Conservation (phyloP, 2,113 vertebrate genomes). For the Ia io region DNA sequence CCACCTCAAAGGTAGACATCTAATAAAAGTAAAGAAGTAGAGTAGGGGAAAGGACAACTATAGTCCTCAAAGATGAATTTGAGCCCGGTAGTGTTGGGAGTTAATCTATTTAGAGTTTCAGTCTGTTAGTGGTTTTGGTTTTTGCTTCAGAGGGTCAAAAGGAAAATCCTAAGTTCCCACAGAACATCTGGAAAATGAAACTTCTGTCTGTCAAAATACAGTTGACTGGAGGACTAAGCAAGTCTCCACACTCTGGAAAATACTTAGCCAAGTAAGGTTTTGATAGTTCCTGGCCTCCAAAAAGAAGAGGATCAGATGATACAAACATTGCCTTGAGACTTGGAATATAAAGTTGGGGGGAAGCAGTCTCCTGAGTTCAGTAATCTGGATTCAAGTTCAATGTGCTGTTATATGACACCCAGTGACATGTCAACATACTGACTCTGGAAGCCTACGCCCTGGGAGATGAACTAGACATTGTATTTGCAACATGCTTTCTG, state of each 20-base stretch:
- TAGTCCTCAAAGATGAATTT: background rate
- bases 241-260: background rate
- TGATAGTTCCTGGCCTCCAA: background rate
- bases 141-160: conserved; percentile 23
- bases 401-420: background rate
- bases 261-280: background rate
- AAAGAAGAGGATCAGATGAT: background rate
- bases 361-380: background rate
- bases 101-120: conserved; percentile 39
- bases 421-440: background rate
- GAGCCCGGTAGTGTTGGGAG: background rate
- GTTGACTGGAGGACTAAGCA: background rate
- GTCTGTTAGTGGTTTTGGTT: conserved; percentile 13
- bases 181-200: conserved; percentile 39
- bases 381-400: background rate
- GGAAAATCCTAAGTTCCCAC: background rate
- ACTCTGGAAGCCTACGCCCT: background rate
- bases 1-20: background rate
- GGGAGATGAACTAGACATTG: background rate
- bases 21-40: background rate
- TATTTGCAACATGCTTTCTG: background rate
- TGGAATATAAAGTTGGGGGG: background rate
- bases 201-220: conserved; percentile 33
- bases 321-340: background rate
- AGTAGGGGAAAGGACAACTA: background rate